Evolutionary conservation across 2,113 vertebrate species (phyloP).

Genomic region (Rhegmatorhina hoffmannsi): DNA sequence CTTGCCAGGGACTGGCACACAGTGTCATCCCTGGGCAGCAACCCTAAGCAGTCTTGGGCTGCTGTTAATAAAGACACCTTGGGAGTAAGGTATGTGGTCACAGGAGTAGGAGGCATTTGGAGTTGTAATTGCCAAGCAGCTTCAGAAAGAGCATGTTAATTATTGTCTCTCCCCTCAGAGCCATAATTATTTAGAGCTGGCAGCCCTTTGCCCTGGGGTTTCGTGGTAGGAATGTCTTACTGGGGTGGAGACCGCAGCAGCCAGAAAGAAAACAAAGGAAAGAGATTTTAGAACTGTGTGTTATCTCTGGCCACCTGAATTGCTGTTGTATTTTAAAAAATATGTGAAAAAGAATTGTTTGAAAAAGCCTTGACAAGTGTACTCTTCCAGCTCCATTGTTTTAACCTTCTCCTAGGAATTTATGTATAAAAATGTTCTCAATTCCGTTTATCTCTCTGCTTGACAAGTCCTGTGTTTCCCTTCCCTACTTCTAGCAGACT

Average conservation of each 20-base stretch:
- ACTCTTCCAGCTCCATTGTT: conserved; percentile 12
- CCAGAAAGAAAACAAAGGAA: conserved; percentile 6
- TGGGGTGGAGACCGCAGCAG: neutral
- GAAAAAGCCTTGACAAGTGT: neutral
- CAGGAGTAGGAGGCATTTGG: neutral
- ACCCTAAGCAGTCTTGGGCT: neutral
- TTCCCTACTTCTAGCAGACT: neutral
- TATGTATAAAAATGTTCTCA: conserved; percentile 30
- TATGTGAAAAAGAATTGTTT: conserved; percentile 19
- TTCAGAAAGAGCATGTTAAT: neutral
- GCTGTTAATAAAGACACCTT: neutral
- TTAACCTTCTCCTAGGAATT: conserved; percentile 18
- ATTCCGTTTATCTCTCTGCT: conserved; percentile 19
- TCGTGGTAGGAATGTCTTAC: neutral
- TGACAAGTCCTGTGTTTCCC: conserved; percentile 21
- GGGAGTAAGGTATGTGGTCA: neutral
- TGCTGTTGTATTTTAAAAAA: conserved; percentile 14
- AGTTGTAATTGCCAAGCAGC: neutral
- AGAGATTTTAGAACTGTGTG: neutral
- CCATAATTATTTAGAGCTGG: neutral
- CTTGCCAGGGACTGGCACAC: neutral
- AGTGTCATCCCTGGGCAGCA: neutral
- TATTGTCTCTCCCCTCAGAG: neutral
- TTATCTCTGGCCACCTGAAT: conserved; percentile 17
- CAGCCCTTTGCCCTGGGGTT: neutral